A percentile compares a stretch with the other conserved stretches of the same genome.
Evolutionary conservation across 2,113 vertebrate genomes (phyloP).

Genomic region (Bambusicola thoracicus): DNA sequence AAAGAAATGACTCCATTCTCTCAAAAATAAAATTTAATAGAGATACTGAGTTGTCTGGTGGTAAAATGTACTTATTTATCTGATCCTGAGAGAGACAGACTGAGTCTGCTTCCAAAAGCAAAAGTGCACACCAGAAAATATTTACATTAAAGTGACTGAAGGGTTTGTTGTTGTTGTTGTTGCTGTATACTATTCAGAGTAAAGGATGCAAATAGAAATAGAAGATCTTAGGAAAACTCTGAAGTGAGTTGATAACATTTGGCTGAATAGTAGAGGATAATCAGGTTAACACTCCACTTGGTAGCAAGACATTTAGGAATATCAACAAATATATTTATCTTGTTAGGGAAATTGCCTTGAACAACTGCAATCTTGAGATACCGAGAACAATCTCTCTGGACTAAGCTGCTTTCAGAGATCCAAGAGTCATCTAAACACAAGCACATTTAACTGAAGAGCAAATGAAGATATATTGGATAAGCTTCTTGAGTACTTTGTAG

Average conservation of each 20-base stretch:
- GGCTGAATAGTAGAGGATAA: not conserved
- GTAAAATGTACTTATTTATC: not conserved
- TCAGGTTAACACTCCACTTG: conserved; percentile 1
- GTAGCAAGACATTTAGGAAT: conserved; percentile 33
- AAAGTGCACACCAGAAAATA: not conserved
- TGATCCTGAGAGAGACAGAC: not conserved
- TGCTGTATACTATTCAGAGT: not conserved
- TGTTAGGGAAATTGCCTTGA: conserved; percentile 33
- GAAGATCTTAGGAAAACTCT: not conserved
- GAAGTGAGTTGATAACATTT: not conserved
- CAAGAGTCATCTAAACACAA: not conserved
- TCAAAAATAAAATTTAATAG: not conserved
- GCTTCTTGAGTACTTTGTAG: not conserved
- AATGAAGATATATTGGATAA: not conserved
- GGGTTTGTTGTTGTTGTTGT: too few relatives aligned
- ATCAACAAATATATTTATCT: conserved; percentile 49
- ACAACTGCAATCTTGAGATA: conserved; percentile 30
- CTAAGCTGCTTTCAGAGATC: conserved; percentile 19
- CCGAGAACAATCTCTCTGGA: not conserved
- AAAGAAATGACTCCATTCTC: not conserved
- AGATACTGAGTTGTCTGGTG: not conserved
- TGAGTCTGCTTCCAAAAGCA: not conserved
- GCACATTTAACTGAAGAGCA: not conserved
- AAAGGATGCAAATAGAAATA: not conserved
- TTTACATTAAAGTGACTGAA: not conserved